These are phyloP conservation scores for Agonum fuliginosum DNA, from an alignment of 2,888 invertebrate genomes.

Conservation along the genomic window DNA sequence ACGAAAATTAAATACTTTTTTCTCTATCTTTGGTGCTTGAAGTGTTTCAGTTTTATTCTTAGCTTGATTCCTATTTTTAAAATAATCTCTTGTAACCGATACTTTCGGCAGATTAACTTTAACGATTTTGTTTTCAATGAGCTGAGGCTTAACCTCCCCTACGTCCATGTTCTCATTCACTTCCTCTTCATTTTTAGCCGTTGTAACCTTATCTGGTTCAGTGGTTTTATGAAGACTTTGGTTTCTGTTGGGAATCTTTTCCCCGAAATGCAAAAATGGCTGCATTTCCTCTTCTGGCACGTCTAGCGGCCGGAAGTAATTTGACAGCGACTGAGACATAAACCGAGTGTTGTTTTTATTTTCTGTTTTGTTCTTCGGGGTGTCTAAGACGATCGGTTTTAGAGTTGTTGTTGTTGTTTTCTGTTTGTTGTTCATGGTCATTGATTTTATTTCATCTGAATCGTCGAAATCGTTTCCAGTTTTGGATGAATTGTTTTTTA, in stretches of 20 bases:
- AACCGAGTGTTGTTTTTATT: conserved; percentile 75
- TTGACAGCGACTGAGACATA: conserved; percentile 79
- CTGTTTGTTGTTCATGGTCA: conserved; percentile 48
- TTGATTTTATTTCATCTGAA: conserved; percentile 47
- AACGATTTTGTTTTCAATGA: conserved; percentile 75
- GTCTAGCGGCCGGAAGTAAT: conserved; percentile 79
- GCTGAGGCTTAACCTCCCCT: conserved; percentile 75
- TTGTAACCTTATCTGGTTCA: conserved; percentile 74
- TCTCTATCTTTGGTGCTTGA: conserved; percentile 32
- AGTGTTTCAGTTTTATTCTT: conserved; percentile 66
- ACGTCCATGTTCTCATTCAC: conserved; percentile 77
- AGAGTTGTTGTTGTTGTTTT: conserved; percentile 24
- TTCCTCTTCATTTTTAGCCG: conserved; percentile 76
- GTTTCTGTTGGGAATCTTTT: conserved; percentile 74
- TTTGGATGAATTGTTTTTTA: conserved; percentile 57
- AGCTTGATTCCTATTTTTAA: conserved; percentile 48
- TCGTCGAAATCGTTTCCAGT: conserved; percentile 52
- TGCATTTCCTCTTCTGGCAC: conserved; percentile 80
- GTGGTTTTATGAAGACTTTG: conserved; percentile 64
- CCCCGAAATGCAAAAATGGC: conserved; percentile 83
- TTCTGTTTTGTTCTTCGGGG: conserved; percentile 67
- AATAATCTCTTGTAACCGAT: conserved; percentile 74
- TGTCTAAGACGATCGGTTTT: no score
- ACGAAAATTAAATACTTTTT: conserved; percentile 24
- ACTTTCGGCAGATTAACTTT: conserved; percentile 75